phyloP scores from a whole-genome alignment of 1,140 invertebrate species.

The Drosophila simulans region DNA sequence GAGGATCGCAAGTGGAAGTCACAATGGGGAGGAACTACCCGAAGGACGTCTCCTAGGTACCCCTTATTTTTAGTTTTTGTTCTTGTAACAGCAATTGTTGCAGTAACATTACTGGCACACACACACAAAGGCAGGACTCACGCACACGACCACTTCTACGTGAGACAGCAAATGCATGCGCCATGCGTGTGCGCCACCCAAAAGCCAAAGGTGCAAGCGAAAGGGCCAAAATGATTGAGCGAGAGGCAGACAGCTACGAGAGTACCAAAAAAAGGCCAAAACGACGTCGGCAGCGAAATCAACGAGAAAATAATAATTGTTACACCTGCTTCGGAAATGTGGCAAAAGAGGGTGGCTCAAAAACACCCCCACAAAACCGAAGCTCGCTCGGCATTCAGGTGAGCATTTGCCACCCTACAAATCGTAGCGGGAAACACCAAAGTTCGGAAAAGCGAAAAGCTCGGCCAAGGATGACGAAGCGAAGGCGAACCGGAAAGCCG shows the following conservation, averaged over 20 bases:
- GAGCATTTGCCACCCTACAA: conserved; percentile 45
- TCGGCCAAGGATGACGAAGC: conserved; percentile 31
- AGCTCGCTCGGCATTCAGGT: conserved; percentile 63
- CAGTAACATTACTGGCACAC: conserved; percentile 79
- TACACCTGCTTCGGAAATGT: conserved; percentile 81
- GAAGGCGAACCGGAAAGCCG: conserved; percentile 25
- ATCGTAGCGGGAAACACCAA: conserved; percentile 55
- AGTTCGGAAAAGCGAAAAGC: conserved; percentile 53
- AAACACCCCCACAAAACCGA: conserved; percentile 35
- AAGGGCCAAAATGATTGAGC: conserved; percentile 54
- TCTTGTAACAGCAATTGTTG: conserved; percentile 73
- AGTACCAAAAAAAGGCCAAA: conserved; percentile 53
- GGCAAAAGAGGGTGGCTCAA: conserved; percentile 47
- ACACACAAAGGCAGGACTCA: conserved; percentile 14
- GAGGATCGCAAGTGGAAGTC: conserved; percentile 34
- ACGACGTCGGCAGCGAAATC: conserved; percentile 71
- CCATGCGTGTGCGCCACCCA: conserved; percentile 70
- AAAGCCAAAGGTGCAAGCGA: conserved; percentile 44
- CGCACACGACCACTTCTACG: conserved; percentile 34
- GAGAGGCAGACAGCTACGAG: conserved; percentile 42
- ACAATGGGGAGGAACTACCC: background rate
- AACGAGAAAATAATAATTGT: conserved; percentile 84
- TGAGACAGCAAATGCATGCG: conserved; percentile 81
- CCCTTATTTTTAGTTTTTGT: conserved; percentile 26
- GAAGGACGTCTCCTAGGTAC: conserved; percentile 7